Evolutionary conservation across 2,888 invertebrate species (phyloP).

Genomic region (Chesias legatella): DNA sequence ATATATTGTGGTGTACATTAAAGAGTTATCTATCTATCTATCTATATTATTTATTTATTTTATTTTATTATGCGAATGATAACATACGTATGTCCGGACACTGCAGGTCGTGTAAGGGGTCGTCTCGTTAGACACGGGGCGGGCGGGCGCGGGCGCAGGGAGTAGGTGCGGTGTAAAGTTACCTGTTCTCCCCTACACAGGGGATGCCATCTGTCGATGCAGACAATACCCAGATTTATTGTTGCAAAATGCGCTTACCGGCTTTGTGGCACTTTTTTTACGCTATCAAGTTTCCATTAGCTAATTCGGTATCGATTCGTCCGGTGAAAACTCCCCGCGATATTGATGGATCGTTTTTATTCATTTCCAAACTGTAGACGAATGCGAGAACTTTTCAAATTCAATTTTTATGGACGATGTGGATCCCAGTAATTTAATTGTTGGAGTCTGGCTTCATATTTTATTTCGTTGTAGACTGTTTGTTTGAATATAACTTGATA

Average conservation of each 20-base stretch:
- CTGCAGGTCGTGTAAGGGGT: slow-evolving; percentile 5
- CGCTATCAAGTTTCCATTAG: slow-evolving; percentile 79
- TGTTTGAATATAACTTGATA: slow-evolving; percentile 15
- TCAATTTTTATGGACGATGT: slow-evolving; percentile 61
- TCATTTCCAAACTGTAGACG: slow-evolving; percentile 54
- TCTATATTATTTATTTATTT: no score
- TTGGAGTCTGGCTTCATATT: slow-evolving; percentile 29
- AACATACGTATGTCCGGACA: no score
- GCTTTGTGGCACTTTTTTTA: slow-evolving; percentile 70
- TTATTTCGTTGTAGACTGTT: slow-evolving; percentile 19
- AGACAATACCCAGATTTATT: slow-evolving; percentile 71
- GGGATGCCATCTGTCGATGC: slow-evolving; percentile 68
- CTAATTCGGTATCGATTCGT: slow-evolving; percentile 73
- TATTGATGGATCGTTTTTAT: slow-evolving; percentile 76
- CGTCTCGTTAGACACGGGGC: no score
- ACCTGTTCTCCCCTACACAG: slow-evolving; percentile 50
- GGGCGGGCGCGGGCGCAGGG: slow-evolving; percentile 12
- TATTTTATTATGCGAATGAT: no score
- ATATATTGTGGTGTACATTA: no score
- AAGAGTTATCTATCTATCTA: no score
- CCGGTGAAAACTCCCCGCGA: slow-evolving; percentile 56
- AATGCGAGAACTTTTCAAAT: slow-evolving; percentile 58
- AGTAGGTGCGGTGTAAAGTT: slow-evolving; percentile 58
- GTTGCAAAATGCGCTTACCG: slow-evolving; percentile 67
- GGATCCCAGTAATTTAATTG: slow-evolving; percentile 52